Evolutionary conservation across 2,113 vertebrate genomes (phyloP).

Genomic region (Astatoreochromis straeleni): DNA sequence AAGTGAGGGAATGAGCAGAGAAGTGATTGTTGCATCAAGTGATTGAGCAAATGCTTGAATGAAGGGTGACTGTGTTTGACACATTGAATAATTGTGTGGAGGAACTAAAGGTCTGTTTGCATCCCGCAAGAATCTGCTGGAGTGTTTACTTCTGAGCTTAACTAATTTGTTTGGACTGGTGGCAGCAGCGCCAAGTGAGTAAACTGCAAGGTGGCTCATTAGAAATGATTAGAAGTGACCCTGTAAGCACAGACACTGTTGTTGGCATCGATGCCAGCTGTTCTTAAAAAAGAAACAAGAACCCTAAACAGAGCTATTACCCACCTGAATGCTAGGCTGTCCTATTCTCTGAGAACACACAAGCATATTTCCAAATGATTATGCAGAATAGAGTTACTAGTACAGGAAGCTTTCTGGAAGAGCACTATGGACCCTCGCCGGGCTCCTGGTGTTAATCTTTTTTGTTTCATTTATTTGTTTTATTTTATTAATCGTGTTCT

Average conservation of each 20-base stretch:
- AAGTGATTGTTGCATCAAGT: not conserved
- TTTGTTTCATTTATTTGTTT: not conserved
- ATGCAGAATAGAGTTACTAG: not conserved
- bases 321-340: not conserved
- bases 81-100: not conserved
- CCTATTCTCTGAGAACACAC: not conserved
- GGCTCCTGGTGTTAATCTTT: not conserved
- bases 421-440: not conserved
- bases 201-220: not conserved
- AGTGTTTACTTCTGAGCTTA: not conserved
- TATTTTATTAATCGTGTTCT: not conserved
- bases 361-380: not conserved
- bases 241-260: not conserved
- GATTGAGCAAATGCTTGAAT: not conserved
- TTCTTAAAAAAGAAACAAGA: not conserved
- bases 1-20: not conserved
- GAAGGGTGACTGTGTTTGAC: not conserved
- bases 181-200: not conserved
- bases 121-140: not conserved
- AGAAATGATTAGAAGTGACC: not conserved
- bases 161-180: not conserved
- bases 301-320: not conserved
- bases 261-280: not conserved
- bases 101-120: not conserved
- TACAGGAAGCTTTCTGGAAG: not conserved